A percentile compares a stretch with the other conserved stretches of the same genome.
phyloP scores from a whole-genome alignment of 2,888 invertebrate genomes.

The Seira musarum region DNA sequence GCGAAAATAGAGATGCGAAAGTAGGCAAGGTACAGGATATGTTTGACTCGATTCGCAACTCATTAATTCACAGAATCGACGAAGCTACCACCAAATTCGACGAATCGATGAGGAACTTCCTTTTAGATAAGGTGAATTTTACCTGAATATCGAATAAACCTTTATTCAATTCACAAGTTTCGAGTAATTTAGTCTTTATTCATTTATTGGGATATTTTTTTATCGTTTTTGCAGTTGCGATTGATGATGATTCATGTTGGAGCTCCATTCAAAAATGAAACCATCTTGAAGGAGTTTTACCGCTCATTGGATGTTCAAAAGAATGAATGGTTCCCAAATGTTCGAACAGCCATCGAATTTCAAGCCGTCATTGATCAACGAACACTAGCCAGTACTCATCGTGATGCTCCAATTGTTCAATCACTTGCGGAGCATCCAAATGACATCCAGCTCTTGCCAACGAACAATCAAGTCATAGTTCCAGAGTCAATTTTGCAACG shows the following conservation, averaged over 20 bases:
- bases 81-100: constrained; percentile 69
- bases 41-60: constrained; percentile 70
- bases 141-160: too few species aligned
- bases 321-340: constrained; percentile 75
- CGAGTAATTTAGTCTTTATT: too few species aligned
- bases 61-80: constrained; percentile 69
- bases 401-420: constrained; percentile 71
- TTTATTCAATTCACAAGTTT: too few species aligned
- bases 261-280: constrained; percentile 72
- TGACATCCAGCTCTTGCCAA: constrained; percentile 72
- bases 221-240: constrained; percentile 73
- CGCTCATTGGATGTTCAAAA: constrained; percentile 73
- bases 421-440: constrained; percentile 55
- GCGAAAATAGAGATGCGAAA: constrained; percentile 61
- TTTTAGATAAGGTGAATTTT: constrained; percentile 73
- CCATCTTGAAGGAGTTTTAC: constrained; percentile 73
- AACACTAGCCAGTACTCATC: constrained; percentile 71
- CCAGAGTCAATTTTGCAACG: constrained; percentile 73
- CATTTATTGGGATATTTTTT: constrained; percentile 25
- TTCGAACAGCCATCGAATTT: constrained; percentile 74
- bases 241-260: constrained; percentile 74
- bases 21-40: constrained; percentile 68
- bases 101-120: constrained; percentile 70
- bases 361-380: constrained; percentile 72
- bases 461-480: constrained; percentile 74